A percentile compares a stretch with the other conserved stretches of the same genome.
Evolutionary conservation across 2,113 vertebrate genomes (phyloP).

Genomic region (Poeciliopsis occidentalis): DNA sequence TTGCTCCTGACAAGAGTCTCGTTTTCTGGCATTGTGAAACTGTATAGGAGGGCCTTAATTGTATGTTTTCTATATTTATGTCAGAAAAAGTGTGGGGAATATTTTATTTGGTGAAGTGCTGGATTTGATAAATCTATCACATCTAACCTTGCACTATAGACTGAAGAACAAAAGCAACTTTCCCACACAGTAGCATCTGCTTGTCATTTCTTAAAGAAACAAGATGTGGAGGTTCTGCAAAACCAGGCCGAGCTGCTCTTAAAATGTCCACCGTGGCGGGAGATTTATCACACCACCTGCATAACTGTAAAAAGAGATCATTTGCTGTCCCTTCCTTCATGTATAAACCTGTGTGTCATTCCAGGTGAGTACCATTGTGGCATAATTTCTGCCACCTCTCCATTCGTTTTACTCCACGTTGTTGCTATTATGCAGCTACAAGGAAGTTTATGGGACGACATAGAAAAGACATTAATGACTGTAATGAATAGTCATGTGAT

Average conservation of each 20-base stretch:
- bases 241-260: constrained; percentile 74
- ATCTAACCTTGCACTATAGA: background rate
- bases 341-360: constrained; percentile 65
- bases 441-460: constrained; percentile 10
- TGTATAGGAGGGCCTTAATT: background rate
- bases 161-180: background rate
- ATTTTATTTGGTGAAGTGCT: background rate
- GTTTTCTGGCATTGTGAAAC: background rate
- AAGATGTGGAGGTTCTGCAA: constrained; percentile 45
- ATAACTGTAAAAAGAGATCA: constrained; percentile 68
- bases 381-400: constrained; percentile 38
- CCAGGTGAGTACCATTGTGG: constrained; percentile 46
- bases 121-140: background rate
- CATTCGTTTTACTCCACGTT: background rate
- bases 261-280: constrained; percentile 62
- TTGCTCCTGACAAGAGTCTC: background rate
- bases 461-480: constrained; percentile 36
- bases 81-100: background rate
- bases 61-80: constrained; percentile 1
- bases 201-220: constrained; percentile 29
- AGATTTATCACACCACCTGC: constrained; percentile 76
- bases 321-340: constrained; percentile 53
- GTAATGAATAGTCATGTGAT: constrained; percentile 18
- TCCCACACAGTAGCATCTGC: constrained; percentile 4
- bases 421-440: constrained; percentile 27